Evolutionary conservation across 2,797 vertebrate genomes (phyloP), one percentile per base, ranked within the genome.

Genomic region (Parauchenoglanis ngamensis): DNA sequence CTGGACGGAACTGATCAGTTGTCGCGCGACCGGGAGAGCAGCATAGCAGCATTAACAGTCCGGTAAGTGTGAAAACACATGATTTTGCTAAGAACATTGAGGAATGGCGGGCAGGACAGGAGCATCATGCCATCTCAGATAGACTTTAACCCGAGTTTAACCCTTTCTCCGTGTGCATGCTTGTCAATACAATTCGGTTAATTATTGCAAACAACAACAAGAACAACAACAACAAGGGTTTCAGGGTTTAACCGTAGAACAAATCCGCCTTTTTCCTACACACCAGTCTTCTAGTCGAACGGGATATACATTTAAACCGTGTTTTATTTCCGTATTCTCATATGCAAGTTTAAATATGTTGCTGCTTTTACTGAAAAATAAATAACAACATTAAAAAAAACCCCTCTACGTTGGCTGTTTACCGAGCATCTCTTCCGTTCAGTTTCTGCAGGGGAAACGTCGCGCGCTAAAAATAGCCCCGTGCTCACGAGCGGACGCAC

Each of bases 391-490:
- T 56, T 11, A 11, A 35, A 72, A 52, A 44, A 61, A 35, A 31
- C 31, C 49, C 49, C 63, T 57, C 35, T 63, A 10, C 1, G 68
- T 44, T 31, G 31, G 19, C 35, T 75, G 85, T 86, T 82, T 86
- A 86, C 83, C 52, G 75, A 86, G 85, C 87, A 90, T 90, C 83
- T 54, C 86, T 89, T 89, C 84, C 88, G 85, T 85, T 83, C 81
- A 79, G 83, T 88, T 84, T 80, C 61, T 83, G 87, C 84, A 83
- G 89, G 70, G 91, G 78, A 90, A 86, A 85, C 87, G 90, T 85
- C 86, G 86, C 54, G 87, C 11, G 84, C 86, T 91, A 91, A 80
- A 90, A 91, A 92, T 91, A 91, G 91, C 61, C 28, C 28, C 28
- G 67, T 7, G 75, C 73, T 54, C 75, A n/a, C 56, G 44, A 82